Percentiles rank a stretch among this genome's conserved stretches.
Conservation (phyloP, 1,140 invertebrate genomes). For the Brachionus asplanchnoidis region DNA sequence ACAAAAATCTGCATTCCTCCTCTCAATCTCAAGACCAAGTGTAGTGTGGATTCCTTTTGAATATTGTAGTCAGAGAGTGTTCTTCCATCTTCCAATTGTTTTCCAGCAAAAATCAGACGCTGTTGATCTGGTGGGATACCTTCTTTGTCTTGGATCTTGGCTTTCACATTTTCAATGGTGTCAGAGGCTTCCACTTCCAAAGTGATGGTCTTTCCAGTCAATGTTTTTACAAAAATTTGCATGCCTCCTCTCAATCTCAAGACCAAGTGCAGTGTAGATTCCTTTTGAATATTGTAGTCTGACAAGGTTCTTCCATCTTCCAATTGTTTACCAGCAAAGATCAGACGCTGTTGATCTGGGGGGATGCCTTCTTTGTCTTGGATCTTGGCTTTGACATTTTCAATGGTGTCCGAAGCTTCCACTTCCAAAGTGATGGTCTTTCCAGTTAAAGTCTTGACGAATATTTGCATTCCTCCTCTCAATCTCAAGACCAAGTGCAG, state of each 20-base stretch:
- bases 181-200: conserved; percentile 38
- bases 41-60: conserved; percentile 43
- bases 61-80: conserved; percentile 62
- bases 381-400: conserved; percentile 88
- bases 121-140: conserved; percentile 50
- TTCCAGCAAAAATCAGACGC: conserved; percentile 54
- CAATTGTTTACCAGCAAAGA: conserved; percentile 57
- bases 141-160: conserved; percentile 76
- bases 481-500: conserved; percentile 48
- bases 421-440: conserved; percentile 40
- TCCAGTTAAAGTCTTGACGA: conserved; percentile 37
- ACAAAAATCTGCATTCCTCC: conserved; percentile 65
- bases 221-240: conserved; percentile 41
- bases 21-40: conserved; percentile 54
- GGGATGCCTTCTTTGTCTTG: conserved; percentile 66
- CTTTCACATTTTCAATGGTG: conserved; percentile 75
- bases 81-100: conserved; percentile 62
- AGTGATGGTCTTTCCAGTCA: conserved; percentile 40
- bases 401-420: conserved; percentile 48
- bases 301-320: conserved; percentile 64
- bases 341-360: conserved; percentile 45
- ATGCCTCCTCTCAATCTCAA: conserved; percentile 68
- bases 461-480: conserved; percentile 67
- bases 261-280: conserved; percentile 43
- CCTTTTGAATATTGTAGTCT: conserved; percentile 57